Evolutionary conservation across 2,888 invertebrate species (phyloP), one percentile per base, ranked within the genome.

Genomic region (Patella depressa): DNA sequence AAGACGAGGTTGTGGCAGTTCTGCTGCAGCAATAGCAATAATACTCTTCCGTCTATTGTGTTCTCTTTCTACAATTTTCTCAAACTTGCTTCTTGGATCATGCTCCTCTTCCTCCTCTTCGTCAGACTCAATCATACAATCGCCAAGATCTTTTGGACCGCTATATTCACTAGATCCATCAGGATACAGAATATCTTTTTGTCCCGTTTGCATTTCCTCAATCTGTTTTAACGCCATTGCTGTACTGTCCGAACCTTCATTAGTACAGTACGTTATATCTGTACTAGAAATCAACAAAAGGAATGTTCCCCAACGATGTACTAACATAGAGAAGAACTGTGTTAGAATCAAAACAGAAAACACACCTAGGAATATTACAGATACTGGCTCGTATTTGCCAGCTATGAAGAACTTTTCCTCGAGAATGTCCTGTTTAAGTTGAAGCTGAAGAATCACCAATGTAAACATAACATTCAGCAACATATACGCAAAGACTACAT

Each of bases 391-490:
- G 73, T 89, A 87, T 77, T 84, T 81, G n/a, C 83, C 83, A 7
- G 76, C 82, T n/a, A 88, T 83, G 80, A 84, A 88, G 55, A 88
- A 81, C 53, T 77, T 78, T 5, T 76, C 97, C 94, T 96, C 96
- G 91, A 98, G 94, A 45, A 80, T 69, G 14, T 83, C 81, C 73
- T 85, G 78, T 73, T 88, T 84, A 93, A 98, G 94, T 94, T 99
- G 98, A 92, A 99, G 95, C 92, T 98, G 95, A 93, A 98, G 97
- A 89, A 99, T 97, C 93, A 98, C 97, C 92, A 99, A 94, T 90
- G 98, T 97, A 94, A 98, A 99, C 90, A 99, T 95, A 86, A 98
- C 96, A 94, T 99, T 99, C 93, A 97, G 93, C 97, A 99, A 98
- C 94, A 98, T 84, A 76, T 84, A 86, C 17, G 78, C 85, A 74